Evolutionary conservation across 2,797 vertebrate species (phyloP).

Genomic region (Decapterus maruadsi): DNA sequence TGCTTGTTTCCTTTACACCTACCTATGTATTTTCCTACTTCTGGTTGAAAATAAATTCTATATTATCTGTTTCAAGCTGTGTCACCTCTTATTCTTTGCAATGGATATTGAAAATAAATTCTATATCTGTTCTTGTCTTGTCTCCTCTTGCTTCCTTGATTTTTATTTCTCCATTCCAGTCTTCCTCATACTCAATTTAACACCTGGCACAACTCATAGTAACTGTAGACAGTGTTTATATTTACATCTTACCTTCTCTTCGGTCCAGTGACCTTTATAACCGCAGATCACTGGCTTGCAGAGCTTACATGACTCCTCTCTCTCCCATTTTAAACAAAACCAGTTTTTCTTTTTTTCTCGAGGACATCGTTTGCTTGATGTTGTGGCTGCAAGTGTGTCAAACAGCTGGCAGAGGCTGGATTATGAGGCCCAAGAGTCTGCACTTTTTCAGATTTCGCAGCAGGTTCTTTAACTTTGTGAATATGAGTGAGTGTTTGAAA

Average conservation of each 20-base stretch:
- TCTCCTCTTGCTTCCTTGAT: slow-evolving; percentile 40
- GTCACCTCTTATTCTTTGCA: slow-evolving; percentile 89
- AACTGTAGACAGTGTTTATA: background rate
- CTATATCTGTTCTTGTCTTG: slow-evolving; percentile 73
- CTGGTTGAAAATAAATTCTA: slow-evolving; percentile 99
- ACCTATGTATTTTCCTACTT: slow-evolving; percentile 99
- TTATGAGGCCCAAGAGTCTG: slow-evolving; percentile 16
- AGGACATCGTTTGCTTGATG: background rate
- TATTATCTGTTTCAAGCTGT: slow-evolving; percentile 96
- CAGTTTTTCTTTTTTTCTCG: background rate
- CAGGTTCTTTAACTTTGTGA: slow-evolving; percentile 5
- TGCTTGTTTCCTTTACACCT: slow-evolving; percentile 94
- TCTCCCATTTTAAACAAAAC: background rate
- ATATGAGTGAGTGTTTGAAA: background rate
- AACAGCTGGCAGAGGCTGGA: slow-evolving; percentile 36
- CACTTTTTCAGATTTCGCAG: slow-evolving; percentile 1
- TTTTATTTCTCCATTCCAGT: background rate
- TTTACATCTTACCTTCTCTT: background rate
- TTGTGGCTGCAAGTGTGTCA: slow-evolving; percentile 21
- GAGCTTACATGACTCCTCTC: background rate
- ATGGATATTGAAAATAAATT: slow-evolving; percentile 79
- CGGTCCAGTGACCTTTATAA: background rate
- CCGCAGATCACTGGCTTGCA: fast-evolving
- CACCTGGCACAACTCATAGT: fast-evolving
- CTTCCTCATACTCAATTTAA: background rate